phyloP scores from a whole-genome alignment of 1,140 invertebrate genomes.

The Epicauta chinensis region DNA sequence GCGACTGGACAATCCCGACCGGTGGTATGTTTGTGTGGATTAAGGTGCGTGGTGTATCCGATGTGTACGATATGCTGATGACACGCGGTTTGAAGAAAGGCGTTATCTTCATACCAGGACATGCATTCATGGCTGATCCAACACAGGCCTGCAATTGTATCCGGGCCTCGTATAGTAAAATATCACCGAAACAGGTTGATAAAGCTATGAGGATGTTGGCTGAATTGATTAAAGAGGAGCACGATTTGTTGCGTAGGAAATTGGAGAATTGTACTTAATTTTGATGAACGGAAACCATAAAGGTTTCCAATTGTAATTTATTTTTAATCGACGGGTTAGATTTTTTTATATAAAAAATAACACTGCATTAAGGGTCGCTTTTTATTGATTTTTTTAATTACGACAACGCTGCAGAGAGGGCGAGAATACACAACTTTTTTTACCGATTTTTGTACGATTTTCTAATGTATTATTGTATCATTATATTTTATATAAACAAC shows the following conservation, averaged over 20 bases:
- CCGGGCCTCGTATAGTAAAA: conserved; percentile 61
- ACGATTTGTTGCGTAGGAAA: conserved; percentile 39
- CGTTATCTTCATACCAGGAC: conserved; percentile 64
- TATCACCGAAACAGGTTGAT: conserved; percentile 57
- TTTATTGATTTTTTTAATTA: no score
- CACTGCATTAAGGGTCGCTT: no score
- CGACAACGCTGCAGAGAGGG: no score
- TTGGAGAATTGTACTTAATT: conserved; percentile 35
- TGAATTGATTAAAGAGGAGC: conserved; percentile 45
- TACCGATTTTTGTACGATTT: no score
- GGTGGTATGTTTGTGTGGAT: conserved; percentile 79
- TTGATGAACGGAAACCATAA: not conserved
- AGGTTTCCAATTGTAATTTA: no score
- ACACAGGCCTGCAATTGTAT: conserved; percentile 56
- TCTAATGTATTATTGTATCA: no score
- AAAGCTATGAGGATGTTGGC: conserved; percentile 43
- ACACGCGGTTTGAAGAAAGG: conserved; percentile 51
- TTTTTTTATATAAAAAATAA: no score
- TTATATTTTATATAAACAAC: no score
- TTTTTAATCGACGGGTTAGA: no score
- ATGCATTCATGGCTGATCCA: conserved; percentile 57
- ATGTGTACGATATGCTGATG: conserved; percentile 68
- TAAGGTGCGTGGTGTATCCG: conserved; percentile 56
- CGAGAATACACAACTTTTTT: no score
- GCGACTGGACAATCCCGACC: conserved; percentile 57